Conservation (phyloP, 2,797 vertebrate genomes). For the Scleropages formosus region DNA sequence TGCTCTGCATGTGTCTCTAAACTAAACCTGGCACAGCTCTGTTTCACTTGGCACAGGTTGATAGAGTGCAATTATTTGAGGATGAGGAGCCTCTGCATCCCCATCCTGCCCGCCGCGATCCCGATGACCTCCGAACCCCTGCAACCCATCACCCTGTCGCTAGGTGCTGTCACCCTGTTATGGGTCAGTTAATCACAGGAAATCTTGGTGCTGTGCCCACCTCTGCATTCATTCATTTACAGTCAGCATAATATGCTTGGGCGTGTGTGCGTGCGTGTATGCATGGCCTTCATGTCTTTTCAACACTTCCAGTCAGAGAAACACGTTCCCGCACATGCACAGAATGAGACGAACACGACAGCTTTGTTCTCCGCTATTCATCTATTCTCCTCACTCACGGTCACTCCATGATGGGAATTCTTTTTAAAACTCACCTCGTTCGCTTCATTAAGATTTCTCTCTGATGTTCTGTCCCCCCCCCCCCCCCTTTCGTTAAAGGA, state of each 20-base stretch:
- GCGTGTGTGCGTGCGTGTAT: no score
- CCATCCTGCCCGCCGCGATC: background rate
- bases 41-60: no score
- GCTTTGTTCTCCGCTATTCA: no score
- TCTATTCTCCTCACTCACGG: no score
- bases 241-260: no score
- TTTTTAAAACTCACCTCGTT: no score
- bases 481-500: background rate
- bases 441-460: background rate
- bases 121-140: background rate
- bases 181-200: background rate
- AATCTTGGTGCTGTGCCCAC: background rate
- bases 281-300: no score
- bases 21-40: background rate
- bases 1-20: background rate
- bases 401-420: no score
- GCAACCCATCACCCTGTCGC: background rate
- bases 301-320: no score
- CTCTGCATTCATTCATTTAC: background rate
- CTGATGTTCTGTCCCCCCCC: background rate
- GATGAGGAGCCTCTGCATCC: background rate
- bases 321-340: no score
- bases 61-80: background rate
- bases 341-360: no score
- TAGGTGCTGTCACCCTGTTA: no score